These are phyloP conservation scores for Tor tambroides DNA, from an alignment of 2,113 vertebrate species.

Conservation along the genomic window DNA sequence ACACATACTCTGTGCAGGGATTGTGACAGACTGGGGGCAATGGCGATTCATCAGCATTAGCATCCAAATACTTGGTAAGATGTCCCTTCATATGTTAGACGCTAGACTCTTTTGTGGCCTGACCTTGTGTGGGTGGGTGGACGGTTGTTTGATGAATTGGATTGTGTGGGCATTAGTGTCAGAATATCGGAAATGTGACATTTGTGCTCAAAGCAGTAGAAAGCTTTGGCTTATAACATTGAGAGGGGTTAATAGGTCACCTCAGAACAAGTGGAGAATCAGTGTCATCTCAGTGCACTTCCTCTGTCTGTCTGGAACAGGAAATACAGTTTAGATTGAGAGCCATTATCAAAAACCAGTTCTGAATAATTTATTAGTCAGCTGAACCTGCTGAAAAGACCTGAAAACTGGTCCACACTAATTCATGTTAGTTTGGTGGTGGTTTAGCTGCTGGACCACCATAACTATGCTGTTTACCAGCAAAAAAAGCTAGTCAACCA, in stretches of 20 bases:
- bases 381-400: not conserved
- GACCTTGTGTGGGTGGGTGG: constrained; percentile 6
- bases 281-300: constrained; percentile 45
- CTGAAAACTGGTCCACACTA: not conserved
- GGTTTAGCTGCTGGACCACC: not conserved
- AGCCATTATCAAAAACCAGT: constrained; percentile 18
- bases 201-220: constrained; percentile 30
- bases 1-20: not conserved
- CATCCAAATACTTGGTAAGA: constrained; percentile 39
- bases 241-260: constrained; percentile 49
- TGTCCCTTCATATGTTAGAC: constrained; percentile 8
- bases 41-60: constrained; percentile 1
- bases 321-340: constrained; percentile 41
- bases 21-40: constrained; percentile 6
- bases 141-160: constrained; percentile 44
- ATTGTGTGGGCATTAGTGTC: constrained; percentile 47
- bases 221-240: constrained; percentile 34
- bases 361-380: not conserved
- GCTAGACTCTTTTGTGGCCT: constrained; percentile 4
- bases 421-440: not conserved
- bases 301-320: constrained; percentile 32
- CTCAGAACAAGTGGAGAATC: constrained; percentile 48
- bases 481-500: not conserved
- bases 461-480: not conserved
- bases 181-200: constrained; percentile 48